Percentiles rank a stretch among this genome's conserved stretches.
These are phyloP conservation scores for Parascotia fuliginaria DNA, from an alignment of 2,888 invertebrate genomes.

Conservation along the genomic window DNA sequence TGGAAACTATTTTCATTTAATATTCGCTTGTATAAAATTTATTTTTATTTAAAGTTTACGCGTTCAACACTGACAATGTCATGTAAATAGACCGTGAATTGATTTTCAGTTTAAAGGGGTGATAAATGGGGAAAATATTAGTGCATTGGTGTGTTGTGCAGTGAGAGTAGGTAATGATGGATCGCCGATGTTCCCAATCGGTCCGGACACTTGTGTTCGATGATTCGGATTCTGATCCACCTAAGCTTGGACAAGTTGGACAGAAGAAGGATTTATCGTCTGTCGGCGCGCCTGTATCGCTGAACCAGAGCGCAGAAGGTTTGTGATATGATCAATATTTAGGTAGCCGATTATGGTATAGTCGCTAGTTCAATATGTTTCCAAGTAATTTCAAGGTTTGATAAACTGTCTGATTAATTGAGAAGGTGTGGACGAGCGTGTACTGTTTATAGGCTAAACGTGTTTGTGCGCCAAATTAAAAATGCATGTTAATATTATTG, in stretches of 20 bases:
- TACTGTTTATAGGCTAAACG: constrained; percentile 28
- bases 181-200: constrained; percentile 88
- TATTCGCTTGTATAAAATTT: constrained; percentile 37
- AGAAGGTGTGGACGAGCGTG: constrained; percentile 61
- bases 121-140: constrained; percentile 75
- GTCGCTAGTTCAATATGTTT: constrained; percentile 44
- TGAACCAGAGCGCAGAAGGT: constrained; percentile 82
- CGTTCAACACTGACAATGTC: constrained; percentile 39
- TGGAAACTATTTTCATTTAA: constrained; percentile 59
- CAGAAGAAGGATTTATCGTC: constrained; percentile 73
- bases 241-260: constrained; percentile 71
- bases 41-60: constrained; percentile 40
- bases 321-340: constrained; percentile 50
- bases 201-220: constrained; percentile 92
- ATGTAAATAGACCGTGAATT: constrained; percentile 51
- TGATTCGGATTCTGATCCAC: constrained; percentile 87
- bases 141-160: constrained; percentile 73
- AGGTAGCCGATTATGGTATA: constrained; percentile 49
- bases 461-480: constrained; percentile 29
- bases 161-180: constrained; percentile 79
- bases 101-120: constrained; percentile 53
- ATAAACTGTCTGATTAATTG: constrained; percentile 64
- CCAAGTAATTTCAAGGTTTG: constrained; percentile 75
- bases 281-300: constrained; percentile 67
- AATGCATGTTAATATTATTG: constrained; percentile 17